Conservation (phyloP, 2,113 vertebrate species). For the Carollia perspicillata region DNA sequence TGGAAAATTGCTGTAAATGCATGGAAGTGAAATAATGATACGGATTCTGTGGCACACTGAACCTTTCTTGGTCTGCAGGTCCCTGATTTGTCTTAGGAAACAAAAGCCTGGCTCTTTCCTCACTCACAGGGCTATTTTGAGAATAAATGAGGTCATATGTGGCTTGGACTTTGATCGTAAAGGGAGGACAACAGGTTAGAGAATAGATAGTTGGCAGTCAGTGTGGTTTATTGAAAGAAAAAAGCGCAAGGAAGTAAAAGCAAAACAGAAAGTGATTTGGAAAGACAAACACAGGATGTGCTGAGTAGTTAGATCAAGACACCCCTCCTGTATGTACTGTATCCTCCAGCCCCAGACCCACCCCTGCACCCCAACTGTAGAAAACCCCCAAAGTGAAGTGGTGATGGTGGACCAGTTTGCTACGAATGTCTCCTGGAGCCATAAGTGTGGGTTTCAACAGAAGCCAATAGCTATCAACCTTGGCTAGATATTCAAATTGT, state of each 20-base stretch:
- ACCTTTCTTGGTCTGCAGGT: background rate
- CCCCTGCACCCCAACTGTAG: background rate
- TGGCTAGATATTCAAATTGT: background rate
- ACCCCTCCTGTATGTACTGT: background rate
- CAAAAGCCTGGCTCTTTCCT: conserved; percentile 17
- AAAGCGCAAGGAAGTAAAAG: conserved; percentile 39
- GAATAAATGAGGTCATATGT: conserved; percentile 37
- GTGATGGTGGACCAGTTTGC: too few species aligned
- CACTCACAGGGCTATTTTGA: conserved; percentile 26
- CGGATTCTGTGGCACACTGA: background rate
- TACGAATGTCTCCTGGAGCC: background rate
- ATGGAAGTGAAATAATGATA: background rate
- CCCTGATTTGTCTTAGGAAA: background rate
- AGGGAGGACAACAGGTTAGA: conserved; percentile 18
- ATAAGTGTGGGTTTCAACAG: background rate
- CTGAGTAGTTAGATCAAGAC: background rate
- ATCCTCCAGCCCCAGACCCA: background rate
- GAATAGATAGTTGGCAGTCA: background rate
- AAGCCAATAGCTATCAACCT: background rate
- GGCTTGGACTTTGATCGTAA: conserved; percentile 56
- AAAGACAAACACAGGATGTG: conserved; percentile 43
- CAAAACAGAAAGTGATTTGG: conserved; percentile 53
- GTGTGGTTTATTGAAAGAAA: background rate
- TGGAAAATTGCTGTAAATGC: background rate
- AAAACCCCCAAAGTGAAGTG: background rate